phyloP scores from a whole-genome alignment of 2,888 invertebrate genomes.

The Dione juno region DNA sequence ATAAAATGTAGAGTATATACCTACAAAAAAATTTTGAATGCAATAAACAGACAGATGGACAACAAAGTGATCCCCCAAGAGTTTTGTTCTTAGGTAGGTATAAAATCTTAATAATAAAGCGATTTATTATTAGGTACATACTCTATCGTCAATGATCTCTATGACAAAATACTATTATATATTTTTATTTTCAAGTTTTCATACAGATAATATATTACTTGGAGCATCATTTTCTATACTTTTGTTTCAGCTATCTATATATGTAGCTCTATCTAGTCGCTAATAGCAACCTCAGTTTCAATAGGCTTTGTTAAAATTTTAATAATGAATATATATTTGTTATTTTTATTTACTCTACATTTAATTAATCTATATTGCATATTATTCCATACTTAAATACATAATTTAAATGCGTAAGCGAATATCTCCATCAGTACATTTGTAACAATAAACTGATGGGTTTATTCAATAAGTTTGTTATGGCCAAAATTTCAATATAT shows the following conservation, averaged over 20 bases:
- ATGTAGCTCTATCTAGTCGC: background rate
- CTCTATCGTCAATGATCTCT: too few relatives aligned
- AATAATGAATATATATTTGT: slow-evolving; percentile 1
- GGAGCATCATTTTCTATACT: background rate
- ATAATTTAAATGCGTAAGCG: background rate
- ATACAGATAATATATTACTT: too few relatives aligned
- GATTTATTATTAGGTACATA: too few relatives aligned
- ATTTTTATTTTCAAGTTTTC: too few relatives aligned
- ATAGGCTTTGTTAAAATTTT: slow-evolving; percentile 8
- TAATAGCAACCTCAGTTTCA: background rate
- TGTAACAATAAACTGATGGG: background rate
- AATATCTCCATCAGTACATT: background rate
- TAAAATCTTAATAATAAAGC: too few relatives aligned
- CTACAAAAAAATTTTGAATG: too few relatives aligned
- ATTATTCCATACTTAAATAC: slow-evolving; percentile 1
- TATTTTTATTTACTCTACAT: background rate
- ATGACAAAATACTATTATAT: too few relatives aligned
- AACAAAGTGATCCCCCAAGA: too few relatives aligned
- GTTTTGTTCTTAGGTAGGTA: too few relatives aligned
- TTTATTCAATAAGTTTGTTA: background rate
- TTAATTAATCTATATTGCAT: background rate
- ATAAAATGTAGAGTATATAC: too few relatives aligned
- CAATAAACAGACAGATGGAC: too few relatives aligned
- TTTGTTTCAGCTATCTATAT: background rate
- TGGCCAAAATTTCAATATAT: background rate